A percentile compares a stretch with the other conserved stretches of the same genome.
Conservation (phyloP, 2,888 invertebrate genomes). For the Silvanus unidentatus region DNA sequence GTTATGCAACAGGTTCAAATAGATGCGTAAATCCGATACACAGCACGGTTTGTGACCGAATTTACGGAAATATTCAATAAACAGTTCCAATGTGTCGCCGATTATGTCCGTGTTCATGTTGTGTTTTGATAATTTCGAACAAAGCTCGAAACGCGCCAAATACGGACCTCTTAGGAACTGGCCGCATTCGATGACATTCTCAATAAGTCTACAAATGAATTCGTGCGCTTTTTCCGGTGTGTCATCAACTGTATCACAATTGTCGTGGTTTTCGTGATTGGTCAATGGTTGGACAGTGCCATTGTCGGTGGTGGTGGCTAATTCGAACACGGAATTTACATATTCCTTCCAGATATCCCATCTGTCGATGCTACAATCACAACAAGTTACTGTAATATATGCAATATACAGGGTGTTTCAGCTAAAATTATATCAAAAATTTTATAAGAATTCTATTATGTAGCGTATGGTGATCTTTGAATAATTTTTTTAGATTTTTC, state of each 20-base stretch:
- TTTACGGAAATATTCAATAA: conserved; percentile 70
- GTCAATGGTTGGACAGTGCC: conserved; percentile 25
- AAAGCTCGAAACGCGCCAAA: conserved; percentile 74
- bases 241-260: conserved; percentile 33
- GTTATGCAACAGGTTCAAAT: conserved; percentile 62
- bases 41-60: conserved; percentile 87
- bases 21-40: conserved; percentile 74
- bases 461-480: too few species aligned
- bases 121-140: conserved; percentile 54
- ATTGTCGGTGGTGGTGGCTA: conserved; percentile 42
- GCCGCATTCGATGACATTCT: conserved; percentile 43
- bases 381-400: conserved; percentile 3
- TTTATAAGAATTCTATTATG: too few species aligned
- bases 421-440: too few species aligned
- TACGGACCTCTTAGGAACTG: conserved; percentile 70
- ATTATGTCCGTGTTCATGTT: conserved; percentile 53
- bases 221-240: conserved; percentile 45
- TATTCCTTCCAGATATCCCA: conserved; percentile 73
- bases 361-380: conserved; percentile 54
- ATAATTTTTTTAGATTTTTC: too few species aligned
- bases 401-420: too few species aligned
- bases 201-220: conserved; percentile 43
- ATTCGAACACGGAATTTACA: conserved; percentile 62
- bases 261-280: conserved; percentile 22
- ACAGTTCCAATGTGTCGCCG: conserved; percentile 61